Evolutionary conservation across 2,888 invertebrate species (phyloP), one percentile per base, ranked within the genome.

Genomic region (Pachydiplax longipennis): DNA sequence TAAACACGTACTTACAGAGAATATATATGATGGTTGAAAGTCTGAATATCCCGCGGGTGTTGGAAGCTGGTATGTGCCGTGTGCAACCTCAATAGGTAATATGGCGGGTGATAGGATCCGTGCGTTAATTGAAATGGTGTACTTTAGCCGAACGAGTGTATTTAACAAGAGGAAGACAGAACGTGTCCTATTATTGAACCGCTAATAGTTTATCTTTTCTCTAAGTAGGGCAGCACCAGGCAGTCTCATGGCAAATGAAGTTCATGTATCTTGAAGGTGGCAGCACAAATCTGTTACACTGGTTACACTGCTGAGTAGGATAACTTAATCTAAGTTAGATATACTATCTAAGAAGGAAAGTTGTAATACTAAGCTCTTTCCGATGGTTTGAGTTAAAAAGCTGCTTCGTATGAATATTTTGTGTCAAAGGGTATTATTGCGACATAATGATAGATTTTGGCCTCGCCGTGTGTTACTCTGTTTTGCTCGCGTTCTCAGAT

Each of bases 41-140:
- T 90, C 90, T 61, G 61, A 90, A 90, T 90, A 90, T 90, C 90
- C 90, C 90, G 90, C 90, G 90, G 81, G n/a, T 81, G 18, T 90
- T 80, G 58, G 44, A 40, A 6, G 40, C 58, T 40, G 81, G 31
- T 90, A 61, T 53, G 90, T 80, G 90, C 90, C 90, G 90, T 90
- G 90, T 90, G 90, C 90, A 90, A 90, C 81, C 80, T 37, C 90
- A 13, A 61, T 53, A 61, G 58, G 83, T 83, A 83, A 87, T 87
- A 87, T 87, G 87, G 87, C 87, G 87, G 87, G 87, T 61, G 87
- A 87, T 61, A 87, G 40, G 37, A 40, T 87, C 37, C 87, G 61
- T 87, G 65, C 37, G 61, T 37, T 65, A 61, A 22, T 87, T 35
- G 35, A 87, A 58, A 37, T 58, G 12, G 87, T 87, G 61, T 61